Evolutionary conservation across 30 jellyfish, hydroid and myxozoan species (phyloP), one percentile per base, ranked within the genome.

Genomic region (Morbakka virulenta): DNA sequence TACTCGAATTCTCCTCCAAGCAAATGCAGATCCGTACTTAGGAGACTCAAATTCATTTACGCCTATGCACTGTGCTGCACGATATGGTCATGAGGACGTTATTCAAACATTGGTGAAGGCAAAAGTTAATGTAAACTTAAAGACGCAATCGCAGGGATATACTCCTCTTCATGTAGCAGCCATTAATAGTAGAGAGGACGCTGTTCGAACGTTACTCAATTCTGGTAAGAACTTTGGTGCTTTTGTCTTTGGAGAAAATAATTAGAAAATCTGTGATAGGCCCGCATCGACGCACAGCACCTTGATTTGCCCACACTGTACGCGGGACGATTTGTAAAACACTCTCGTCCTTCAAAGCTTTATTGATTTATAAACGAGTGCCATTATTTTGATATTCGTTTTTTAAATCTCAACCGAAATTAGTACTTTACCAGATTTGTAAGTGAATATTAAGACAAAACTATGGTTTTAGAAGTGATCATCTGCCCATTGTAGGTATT

Each of bases 41-140:
- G 31, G 51, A 4, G 93, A 88, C 33, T 72, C 81, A 20, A 80
- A 70, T 25, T 76, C 85, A 3, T 28, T 57, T 25, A 31, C 79
- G 3, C 95, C 95, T 6, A 53, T 88, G n/a, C 97, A 88, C 69
- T 75, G 80, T n/a, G 97, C 97, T 30, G 95, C 97, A 27, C 50
- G 69, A 29, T 80, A 82, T 35, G 97, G 97, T 41, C 91, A 81
- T 35, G 88, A 50, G 17, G 87, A 88, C 23, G 81, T 88, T 30
- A 81, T 81, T 2, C 52, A 36, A 32, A 28, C 62, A 1, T 69
- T 88, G 14, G 31, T 88, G 21, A 30, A 53, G 1, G 81, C 76
- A 48, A 93, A 82, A 41, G 80, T 88, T 32, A 95, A 88, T 63
- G 66, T 88, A 2, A 88, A 88, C 53, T 25, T 81, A 14, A 76